phyloP scores from a whole-genome alignment of 1,140 invertebrate genomes.

The Calephelis nemesis region DNA sequence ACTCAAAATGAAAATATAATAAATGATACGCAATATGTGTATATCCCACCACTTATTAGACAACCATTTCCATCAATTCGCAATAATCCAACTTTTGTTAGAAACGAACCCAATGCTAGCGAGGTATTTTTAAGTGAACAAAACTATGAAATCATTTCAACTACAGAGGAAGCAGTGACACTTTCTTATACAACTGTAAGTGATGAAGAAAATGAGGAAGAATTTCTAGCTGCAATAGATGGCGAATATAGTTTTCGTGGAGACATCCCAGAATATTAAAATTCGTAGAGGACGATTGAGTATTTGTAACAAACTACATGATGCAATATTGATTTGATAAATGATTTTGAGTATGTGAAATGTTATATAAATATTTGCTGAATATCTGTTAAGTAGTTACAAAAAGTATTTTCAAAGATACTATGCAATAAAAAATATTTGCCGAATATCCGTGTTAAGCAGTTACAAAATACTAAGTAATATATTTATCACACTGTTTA shows the following conservation, averaged over 20 bases:
- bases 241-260: not conserved
- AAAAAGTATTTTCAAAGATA: too few relatives aligned
- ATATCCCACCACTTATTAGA: not conserved
- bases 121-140: not conserved
- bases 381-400: too few relatives aligned
- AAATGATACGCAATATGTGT: not conserved
- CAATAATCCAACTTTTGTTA: not conserved
- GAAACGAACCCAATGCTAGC: not conserved
- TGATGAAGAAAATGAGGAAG: not conserved
- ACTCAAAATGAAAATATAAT: not conserved
- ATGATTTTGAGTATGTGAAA: too few relatives aligned
- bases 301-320: too few relatives aligned
- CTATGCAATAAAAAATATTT: too few relatives aligned
- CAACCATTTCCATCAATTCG: conserved; percentile 3
- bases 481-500: too few relatives aligned
- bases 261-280: conserved; percentile 3
- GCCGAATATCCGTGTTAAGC: too few relatives aligned
- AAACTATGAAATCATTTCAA: not conserved
- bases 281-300: too few relatives aligned
- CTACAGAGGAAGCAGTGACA: not conserved
- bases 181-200: not conserved
- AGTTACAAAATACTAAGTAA: too few relatives aligned
- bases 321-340: too few relatives aligned
- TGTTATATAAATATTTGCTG: too few relatives aligned
- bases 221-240: not conserved